Conservation (phyloP, 1,140 invertebrate species). For the Melanaphis sacchari region DNA sequence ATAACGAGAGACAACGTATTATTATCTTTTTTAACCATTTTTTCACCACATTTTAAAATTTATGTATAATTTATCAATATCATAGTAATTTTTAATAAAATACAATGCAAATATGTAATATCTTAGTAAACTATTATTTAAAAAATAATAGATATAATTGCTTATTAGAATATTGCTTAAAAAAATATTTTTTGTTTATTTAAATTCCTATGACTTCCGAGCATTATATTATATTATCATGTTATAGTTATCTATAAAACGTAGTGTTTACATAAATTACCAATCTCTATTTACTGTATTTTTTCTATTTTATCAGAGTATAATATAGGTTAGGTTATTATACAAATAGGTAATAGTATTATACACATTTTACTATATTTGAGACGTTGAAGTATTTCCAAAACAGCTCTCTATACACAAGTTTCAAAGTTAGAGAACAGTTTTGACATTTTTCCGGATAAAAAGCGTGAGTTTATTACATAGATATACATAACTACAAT, state of each 20-base stretch:
- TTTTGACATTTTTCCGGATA: neutral
- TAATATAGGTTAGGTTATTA: neutral
- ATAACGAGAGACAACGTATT: too few species aligned
- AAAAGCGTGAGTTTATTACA: neutral
- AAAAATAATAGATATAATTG: too few species aligned
- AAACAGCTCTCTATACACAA: neutral
- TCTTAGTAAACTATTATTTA: too few species aligned
- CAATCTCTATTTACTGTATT: neutral
- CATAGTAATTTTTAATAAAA: too few species aligned
- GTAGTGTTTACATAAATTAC: neutral
- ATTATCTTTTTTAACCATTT: too few species aligned
- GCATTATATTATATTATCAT: neutral
- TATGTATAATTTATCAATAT: too few species aligned
- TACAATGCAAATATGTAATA: too few species aligned
- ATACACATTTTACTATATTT: neutral
- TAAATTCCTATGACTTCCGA: neutral
- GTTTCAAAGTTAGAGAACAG: neutral
- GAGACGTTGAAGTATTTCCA: neutral
- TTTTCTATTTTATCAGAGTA: neutral
- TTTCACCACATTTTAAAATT: too few species aligned
- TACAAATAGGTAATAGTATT: neutral
- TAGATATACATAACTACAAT: neutral
- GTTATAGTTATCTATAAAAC: too few species aligned
- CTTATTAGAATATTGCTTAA: too few species aligned
- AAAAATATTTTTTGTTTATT: neutral